phyloP scores from a whole-genome alignment of 2,797 vertebrate genomes.

The Artibeus lituratus region DNA sequence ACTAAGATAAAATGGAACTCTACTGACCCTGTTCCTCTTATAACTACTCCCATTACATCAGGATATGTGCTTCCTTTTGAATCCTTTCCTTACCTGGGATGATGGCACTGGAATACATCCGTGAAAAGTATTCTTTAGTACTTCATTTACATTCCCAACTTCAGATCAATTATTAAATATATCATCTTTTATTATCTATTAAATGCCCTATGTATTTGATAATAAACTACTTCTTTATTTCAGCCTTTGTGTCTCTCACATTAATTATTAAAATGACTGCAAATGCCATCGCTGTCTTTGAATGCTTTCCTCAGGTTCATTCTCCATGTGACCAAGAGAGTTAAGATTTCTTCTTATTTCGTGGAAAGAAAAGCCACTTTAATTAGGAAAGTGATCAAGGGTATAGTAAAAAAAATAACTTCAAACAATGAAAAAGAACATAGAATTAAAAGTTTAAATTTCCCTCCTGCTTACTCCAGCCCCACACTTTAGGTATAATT shows the following conservation, averaged over 20 bases:
- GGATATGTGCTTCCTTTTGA: neutral
- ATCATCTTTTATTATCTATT: neutral
- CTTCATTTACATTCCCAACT: neutral
- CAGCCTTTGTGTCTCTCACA: neutral
- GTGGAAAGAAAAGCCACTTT: slow-evolving; percentile 7
- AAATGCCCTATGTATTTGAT: neutral
- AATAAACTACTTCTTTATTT: neutral
- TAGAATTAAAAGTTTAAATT: neutral
- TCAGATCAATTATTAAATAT: neutral
- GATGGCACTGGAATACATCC: neutral
- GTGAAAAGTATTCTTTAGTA: neutral
- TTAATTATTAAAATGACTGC: neutral
- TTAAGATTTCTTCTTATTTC: neutral
- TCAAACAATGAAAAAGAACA: neutral
- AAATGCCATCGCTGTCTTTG: neutral
- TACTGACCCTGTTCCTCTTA: neutral
- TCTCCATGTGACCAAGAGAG: neutral
- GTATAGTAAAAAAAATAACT: neutral
- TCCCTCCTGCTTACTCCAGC: neutral
- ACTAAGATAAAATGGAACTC: neutral
- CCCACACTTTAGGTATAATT: neutral
- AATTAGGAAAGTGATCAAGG: neutral
- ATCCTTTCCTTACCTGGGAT: neutral
- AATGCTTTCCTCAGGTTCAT: neutral
- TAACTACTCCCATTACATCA: neutral